Conservation (phyloP, 2,797 vertebrate species). For the Microhierax caerulescens region DNA sequence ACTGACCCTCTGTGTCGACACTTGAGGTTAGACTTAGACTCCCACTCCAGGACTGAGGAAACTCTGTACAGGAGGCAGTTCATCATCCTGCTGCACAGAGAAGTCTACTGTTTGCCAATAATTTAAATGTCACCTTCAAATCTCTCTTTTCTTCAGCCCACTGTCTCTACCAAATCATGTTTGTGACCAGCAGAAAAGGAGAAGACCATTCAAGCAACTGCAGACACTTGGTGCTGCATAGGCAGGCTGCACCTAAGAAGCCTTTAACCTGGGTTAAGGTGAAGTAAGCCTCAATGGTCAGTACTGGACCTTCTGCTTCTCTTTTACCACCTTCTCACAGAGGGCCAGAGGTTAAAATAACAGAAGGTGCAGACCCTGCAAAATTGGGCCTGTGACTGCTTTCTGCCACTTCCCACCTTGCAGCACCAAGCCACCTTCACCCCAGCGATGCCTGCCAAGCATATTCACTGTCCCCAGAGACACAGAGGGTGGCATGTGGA, state of each 20-base stretch:
- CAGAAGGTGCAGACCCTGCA: not conserved
- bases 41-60: not conserved
- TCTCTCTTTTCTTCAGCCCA: not conserved
- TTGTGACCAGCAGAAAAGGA: not conserved
- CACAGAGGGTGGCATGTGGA: accelerated
- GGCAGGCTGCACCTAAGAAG: not conserved
- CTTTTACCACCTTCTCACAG: accelerated
- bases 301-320: not conserved
- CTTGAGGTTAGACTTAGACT: not conserved
- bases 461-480: not conserved
- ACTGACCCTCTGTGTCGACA: accelerated
- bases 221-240: not conserved
- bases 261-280: not conserved
- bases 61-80: not conserved
- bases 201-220: not conserved
- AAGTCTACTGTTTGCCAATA: not conserved
- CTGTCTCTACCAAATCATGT: not conserved
- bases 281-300: not conserved
- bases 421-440: not conserved
- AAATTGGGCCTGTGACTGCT: not conserved
- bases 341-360: not conserved
- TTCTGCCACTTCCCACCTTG: not conserved
- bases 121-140: not conserved
- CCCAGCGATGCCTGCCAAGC: not conserved
- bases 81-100: not conserved